Evolutionary conservation across 2,113 vertebrate genomes (phyloP).

Genomic region (Pseudois nayaur): DNA sequence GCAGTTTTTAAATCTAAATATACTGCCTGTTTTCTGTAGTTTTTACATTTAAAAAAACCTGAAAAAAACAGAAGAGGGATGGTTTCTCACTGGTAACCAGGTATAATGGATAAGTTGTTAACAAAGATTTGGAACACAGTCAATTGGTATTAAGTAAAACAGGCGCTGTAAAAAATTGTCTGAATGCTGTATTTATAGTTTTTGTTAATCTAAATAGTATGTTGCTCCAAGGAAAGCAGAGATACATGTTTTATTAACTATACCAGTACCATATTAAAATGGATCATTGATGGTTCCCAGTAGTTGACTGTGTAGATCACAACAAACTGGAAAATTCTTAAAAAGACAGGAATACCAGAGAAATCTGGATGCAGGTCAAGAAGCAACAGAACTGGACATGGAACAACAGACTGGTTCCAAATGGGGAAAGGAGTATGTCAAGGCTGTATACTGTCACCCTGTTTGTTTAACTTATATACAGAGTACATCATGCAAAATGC

Average conservation of each 20-base stretch:
- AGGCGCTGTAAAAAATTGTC: not conserved
- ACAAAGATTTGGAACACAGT: not conserved
- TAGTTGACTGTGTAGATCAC: not conserved
- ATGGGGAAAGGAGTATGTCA: not conserved
- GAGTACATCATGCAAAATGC: not conserved
- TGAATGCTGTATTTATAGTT: not conserved
- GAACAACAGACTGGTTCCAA: not conserved
- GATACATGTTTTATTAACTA: not conserved
- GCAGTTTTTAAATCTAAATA: not conserved
- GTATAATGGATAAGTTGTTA: not conserved
- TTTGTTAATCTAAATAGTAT: not conserved
- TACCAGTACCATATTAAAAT: not conserved
- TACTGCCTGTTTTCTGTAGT: not conserved
- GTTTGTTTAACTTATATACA: not conserved
- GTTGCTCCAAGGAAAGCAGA: not conserved
- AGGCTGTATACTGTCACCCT: not conserved
- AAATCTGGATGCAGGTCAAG: not conserved
- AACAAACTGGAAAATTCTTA: not conserved
- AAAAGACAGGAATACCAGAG: not conserved
- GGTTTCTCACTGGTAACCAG: not conserved
- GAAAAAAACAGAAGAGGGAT: not conserved
- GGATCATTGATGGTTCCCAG: not conserved
- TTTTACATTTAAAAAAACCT: not conserved
- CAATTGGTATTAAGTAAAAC: not conserved
- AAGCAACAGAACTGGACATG: not conserved